These are phyloP conservation scores for Lepus timidus DNA, from an alignment of 2,113 vertebrate species.

Conservation along the genomic window DNA sequence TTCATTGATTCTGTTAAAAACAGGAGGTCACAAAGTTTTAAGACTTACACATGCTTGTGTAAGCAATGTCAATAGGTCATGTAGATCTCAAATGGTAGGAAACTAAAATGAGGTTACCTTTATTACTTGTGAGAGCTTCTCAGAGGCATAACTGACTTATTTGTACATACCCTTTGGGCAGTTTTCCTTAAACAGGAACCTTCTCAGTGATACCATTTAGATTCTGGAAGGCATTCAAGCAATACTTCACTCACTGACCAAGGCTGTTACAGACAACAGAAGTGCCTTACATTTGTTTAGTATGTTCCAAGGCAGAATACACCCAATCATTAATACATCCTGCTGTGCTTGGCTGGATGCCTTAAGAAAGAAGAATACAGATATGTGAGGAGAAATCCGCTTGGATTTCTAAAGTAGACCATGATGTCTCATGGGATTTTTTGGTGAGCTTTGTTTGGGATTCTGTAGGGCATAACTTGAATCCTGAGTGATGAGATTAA, in stretches of 20 bases:
- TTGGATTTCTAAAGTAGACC: neutral
- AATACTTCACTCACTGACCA: neutral
- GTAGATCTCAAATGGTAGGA: neutral
- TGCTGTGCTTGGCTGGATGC: neutral
- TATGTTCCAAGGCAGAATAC: neutral
- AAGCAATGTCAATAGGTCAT: neutral
- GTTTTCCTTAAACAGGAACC: neutral
- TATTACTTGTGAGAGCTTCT: neutral
- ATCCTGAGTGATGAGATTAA: neutral
- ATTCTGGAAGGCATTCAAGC: neutral
- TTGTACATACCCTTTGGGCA: neutral
- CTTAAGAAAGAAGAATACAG: neutral
- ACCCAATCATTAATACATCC: neutral
- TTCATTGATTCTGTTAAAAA: neutral
- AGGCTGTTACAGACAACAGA: neutral
- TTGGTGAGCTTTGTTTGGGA: neutral
- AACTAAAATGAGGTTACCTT: neutral
- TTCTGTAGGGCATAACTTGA: neutral
- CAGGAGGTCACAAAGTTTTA: neutral
- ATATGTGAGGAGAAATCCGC: neutral
- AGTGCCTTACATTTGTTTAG: neutral
- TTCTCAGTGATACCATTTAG: neutral
- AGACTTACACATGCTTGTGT: neutral
- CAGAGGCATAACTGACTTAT: neutral
- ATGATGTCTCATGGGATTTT: neutral